Base-by-base conservation (phyloP, 1,140 invertebrate genomes). In the Brachionus rubens region DNA sequence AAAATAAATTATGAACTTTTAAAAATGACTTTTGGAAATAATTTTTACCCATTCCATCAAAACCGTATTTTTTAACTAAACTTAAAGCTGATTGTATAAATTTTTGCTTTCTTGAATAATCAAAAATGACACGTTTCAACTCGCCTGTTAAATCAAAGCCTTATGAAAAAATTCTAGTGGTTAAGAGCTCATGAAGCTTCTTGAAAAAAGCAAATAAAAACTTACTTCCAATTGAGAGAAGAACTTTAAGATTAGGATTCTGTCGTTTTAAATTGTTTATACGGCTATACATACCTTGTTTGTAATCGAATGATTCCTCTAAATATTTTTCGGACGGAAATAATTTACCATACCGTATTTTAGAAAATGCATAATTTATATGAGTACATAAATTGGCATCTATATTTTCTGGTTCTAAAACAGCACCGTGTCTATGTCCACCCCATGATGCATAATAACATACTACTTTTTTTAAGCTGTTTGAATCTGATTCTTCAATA, bases 341-440 rank as follows among this genome's bases (percentile, higher is more conserved):
- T 92, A 89, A 79, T 93, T 91, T 81, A 82, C 79, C 30, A 81
- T 56, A 41, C 76, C 78, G 10, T 6, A 85, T 78, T 56, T 48
- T 68, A 1, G 40, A 93, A 82, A 98, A 97, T 26, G 94, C 92
- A 83, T 94, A 96, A 79, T 97, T 92, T 79, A 97, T 87, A 85
- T 97, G 94, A 0, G 94, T 97, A 83, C 95, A 98, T 3, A 98
- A 87, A 83, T 94, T 91, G 1, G 94, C 92, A 75, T 94, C 90
- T 77, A 97, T 96, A 82, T 98, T 92, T 86, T 97, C 94, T 0
- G 95, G 94, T 36, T 89, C 81, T 85, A 94, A 97, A 85, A 26
- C 26, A 12, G 46, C 68, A 16, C 46, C 28, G 10, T 28, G 46
- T 48, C 68, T 72, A 21, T 72, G 21, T 12, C 68, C 19, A 7